Percentiles rank a stretch among this genome's conserved stretches.
Evolutionary conservation across 2,113 vertebrate genomes (phyloP).

Genomic region (Ranitomeya imitator): DNA sequence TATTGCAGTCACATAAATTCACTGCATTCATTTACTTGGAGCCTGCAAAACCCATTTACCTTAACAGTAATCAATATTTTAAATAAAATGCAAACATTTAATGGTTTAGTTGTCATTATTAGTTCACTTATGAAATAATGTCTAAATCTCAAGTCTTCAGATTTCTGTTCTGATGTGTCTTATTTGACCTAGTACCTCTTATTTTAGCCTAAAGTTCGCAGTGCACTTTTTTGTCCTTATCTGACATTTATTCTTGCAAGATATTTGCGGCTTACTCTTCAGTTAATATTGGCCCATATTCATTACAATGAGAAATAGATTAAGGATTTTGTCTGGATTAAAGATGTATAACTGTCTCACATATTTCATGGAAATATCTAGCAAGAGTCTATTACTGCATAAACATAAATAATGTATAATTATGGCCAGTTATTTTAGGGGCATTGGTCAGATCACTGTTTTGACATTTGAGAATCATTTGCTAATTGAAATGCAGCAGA

Average conservation of each 20-base stretch:
- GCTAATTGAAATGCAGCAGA: constrained; percentile 27
- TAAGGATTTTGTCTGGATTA: constrained; percentile 31
- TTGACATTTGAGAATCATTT: background rate
- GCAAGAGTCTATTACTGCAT: background rate
- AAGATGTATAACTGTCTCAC: constrained; percentile 10
- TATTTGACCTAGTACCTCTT: background rate
- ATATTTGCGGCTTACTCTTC: constrained; percentile 22
- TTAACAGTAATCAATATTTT: background rate
- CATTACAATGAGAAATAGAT: constrained; percentile 23
- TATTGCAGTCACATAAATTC: too few species aligned
- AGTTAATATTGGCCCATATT: constrained; percentile 10
- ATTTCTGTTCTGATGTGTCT: background rate
- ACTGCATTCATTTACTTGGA: too few species aligned
- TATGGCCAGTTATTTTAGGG: background rate
- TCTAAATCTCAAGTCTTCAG: background rate
- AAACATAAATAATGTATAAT: background rate
- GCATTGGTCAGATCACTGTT: background rate
- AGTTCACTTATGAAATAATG: background rate
- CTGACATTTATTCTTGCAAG: constrained; percentile 20
- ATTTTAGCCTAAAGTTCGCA: background rate
- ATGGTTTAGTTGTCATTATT: background rate
- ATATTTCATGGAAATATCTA: background rate
- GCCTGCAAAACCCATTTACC: too few species aligned
- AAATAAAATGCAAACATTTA: background rate
- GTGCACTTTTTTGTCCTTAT: constrained; percentile 18